Base-by-base conservation (phyloP, 2,797 vertebrate species). In the Pachyuromys duprasi region DNA sequence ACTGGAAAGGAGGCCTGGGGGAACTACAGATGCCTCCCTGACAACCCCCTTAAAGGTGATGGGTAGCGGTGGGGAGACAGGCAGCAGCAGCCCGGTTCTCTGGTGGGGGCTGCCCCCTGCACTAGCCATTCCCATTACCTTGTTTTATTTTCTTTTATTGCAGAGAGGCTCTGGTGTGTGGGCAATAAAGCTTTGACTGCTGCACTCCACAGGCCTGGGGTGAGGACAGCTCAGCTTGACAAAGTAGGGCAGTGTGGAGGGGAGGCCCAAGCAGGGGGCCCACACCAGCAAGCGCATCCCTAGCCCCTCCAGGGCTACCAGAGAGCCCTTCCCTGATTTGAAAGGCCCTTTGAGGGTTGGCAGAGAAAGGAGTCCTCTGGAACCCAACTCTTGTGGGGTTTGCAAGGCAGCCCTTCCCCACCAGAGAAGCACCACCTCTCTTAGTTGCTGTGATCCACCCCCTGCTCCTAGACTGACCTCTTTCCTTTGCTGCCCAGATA, bases 121-220 rank as follows among this genome's bases (percentile, higher is more conserved):
- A 78, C 90, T 39, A 70, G 84, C 36, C 53, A 76, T 95, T 93
- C 93, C 86, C 60, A 95, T 92, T 86, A 94, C 75, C 63, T 95
- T 62, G 93, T 82, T 94, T 96, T 93, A 70, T 93, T 93, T 93
- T 93, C 94, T 91, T 96, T 96, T 74, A 96, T 53, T 92, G 84
- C 90, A 70, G 53, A 95, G 49, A 0, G 0, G 96, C 39, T 96
- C 86, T 86, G 55, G 65, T 4, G 55, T 87, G 82, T 62, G 90
- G 84, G 87, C 83, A 93, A 89, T 92, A 84, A 92, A 89, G 88
- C 67, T 78, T 42, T 87, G 96, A 82, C 87, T 90, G 89, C 95
- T 65, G 45, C 2, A 65, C 53, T 87, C 83, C 94, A 78, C 95
- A 91, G 86, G 81, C 81, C 79, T 80, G 87, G 86, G 80, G 55